Conservation (phyloP, 2,888 invertebrate species). For the Barypeithes pellucidus region DNA sequence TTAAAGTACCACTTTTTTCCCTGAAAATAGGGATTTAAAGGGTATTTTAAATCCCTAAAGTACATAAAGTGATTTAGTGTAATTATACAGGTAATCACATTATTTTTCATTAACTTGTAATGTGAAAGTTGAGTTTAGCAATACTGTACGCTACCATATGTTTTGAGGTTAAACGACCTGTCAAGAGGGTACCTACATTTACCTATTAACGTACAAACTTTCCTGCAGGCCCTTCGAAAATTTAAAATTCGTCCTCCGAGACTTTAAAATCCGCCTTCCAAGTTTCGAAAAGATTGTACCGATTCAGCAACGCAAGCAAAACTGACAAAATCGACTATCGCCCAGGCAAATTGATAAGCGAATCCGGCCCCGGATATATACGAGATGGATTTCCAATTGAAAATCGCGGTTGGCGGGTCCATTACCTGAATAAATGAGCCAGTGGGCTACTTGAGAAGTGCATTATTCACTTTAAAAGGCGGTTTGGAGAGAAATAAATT, state of each 20-base stretch:
- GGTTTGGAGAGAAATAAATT: slow-evolving; percentile 6
- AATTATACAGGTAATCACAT: too few species aligned
- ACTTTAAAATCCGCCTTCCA: not conserved
- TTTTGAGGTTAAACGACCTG: too few species aligned
- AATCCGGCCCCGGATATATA: slow-evolving; percentile 13
- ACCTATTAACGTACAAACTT: too few species aligned
- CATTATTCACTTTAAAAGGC: slow-evolving; percentile 28
- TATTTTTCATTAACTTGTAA: too few species aligned
- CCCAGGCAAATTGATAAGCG: slow-evolving; percentile 19
- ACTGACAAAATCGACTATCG: not conserved
- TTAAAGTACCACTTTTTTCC: too few species aligned
- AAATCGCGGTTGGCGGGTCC: slow-evolving; percentile 26
- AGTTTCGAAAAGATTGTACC: not conserved
- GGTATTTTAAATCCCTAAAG: too few species aligned
- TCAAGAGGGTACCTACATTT: too few species aligned
- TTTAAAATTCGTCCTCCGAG: not conserved
- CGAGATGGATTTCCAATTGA: slow-evolving; percentile 25
- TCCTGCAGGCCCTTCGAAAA: not conserved
- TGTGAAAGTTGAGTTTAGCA: too few species aligned
- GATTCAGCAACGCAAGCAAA: slow-evolving; percentile 11
- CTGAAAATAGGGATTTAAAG: too few species aligned
- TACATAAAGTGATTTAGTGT: too few species aligned
- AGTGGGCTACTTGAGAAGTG: slow-evolving; percentile 7
- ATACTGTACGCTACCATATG: too few species aligned
- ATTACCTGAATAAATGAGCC: slow-evolving; percentile 29